phyloP scores from a whole-genome alignment of 2,113 vertebrate species.

The Otus sunia region DNA sequence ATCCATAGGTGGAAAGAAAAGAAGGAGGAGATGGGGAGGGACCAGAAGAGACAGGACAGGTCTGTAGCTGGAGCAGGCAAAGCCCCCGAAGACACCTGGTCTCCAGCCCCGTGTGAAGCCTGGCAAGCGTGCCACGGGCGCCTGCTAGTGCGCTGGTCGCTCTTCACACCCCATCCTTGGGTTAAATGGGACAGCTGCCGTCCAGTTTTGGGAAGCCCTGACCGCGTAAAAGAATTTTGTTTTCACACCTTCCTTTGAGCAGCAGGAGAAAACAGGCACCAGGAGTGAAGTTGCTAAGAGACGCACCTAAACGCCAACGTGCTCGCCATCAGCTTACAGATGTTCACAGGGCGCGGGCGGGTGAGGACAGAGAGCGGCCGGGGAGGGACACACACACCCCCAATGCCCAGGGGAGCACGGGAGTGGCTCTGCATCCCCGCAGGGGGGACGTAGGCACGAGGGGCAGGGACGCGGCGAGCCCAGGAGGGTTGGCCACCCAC shows the following conservation, averaged over 20 bases:
- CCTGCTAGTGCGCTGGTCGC: accelerated
- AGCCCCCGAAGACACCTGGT: accelerated
- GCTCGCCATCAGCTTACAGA: background rate
- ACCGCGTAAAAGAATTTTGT: background rate
- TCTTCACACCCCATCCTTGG: accelerated
- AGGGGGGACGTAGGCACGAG: no score
- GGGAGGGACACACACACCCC: background rate
- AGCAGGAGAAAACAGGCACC: background rate
- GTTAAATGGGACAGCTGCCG: accelerated
- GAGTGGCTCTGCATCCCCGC: accelerated
- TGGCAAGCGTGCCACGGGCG: accelerated
- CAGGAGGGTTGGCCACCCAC: accelerated
- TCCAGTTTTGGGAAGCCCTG: accelerated
- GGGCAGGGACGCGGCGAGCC: background rate
- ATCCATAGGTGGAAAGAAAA: background rate
- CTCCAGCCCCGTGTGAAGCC: background rate
- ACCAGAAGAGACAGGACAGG: background rate
- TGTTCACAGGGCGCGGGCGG: accelerated
- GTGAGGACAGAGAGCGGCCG: background rate
- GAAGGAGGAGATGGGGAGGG: background rate
- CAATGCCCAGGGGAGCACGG: no score
- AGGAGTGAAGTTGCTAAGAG: conserved; percentile 36
- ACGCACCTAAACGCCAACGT: background rate
- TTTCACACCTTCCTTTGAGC: background rate
- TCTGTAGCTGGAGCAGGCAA: background rate